These are phyloP conservation scores for Anneissia japonica DNA, from an alignment of 35 echinoderm and acorn worm genomes.

Conservation along the genomic window DNA sequence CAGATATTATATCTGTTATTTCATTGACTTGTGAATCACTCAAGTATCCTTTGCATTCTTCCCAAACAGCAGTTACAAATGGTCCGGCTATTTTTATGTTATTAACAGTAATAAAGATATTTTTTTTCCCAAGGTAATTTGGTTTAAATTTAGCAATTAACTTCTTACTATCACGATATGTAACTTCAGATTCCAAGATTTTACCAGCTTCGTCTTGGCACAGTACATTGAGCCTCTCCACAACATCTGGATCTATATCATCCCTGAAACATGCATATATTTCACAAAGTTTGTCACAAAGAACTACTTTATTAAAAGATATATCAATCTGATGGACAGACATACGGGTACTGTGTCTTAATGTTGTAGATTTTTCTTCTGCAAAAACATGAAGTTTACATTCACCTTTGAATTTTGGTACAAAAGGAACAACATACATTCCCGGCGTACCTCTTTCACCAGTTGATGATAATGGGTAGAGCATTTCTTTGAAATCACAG, in stretches of 20 bases:
- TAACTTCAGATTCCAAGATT: neutral
- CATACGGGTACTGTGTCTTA: neutral
- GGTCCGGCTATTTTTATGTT: neutral
- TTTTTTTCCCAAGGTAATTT: neutral
- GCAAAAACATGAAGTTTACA: neutral
- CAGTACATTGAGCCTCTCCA: neutral
- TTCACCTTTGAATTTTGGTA: neutral
- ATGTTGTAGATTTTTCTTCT: neutral
- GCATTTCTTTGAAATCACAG: neutral
- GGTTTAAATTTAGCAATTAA: neutral
- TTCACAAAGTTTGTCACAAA: neutral
- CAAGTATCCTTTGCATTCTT: neutral
- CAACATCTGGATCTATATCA: neutral
- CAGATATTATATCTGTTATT: neutral
- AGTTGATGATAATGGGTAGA: neutral
- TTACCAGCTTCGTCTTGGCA: neutral
- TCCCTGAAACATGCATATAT: neutral
- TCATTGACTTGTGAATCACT: neutral
- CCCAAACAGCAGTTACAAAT: neutral
- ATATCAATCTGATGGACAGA: neutral
- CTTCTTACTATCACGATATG: neutral
- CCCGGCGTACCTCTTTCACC: neutral
- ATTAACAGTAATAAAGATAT: neutral
- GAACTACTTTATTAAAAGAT: neutral
- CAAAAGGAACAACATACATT: neutral